These are phyloP conservation scores for Nephila pilipes DNA, from an alignment of 1,140 invertebrate genomes.

Conservation along the genomic window DNA sequence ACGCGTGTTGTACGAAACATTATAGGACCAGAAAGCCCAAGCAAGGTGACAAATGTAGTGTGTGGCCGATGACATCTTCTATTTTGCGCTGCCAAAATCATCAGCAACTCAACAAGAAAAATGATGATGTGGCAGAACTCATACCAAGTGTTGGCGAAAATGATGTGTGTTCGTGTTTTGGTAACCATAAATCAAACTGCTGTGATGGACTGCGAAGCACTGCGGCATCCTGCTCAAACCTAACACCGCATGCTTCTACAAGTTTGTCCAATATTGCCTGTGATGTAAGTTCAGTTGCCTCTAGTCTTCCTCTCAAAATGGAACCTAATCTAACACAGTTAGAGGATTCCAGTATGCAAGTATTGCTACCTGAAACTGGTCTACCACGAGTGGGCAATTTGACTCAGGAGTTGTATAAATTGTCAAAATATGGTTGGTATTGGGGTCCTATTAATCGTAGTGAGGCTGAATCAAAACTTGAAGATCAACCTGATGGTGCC, in stretches of 20 bases:
- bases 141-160: slow-evolving; percentile 22
- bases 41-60: slow-evolving; percentile 39
- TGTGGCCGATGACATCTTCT: slow-evolving; percentile 53
- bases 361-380: neutral
- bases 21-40: slow-evolving; percentile 51
- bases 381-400: slow-evolving; percentile 79
- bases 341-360: neutral
- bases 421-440: slow-evolving; percentile 86
- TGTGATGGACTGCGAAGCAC: neutral
- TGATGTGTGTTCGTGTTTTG: slow-evolving; percentile 50
- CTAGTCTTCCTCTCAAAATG: slow-evolving; percentile 63
- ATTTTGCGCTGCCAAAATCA: slow-evolving; percentile 70
- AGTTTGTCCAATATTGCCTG: slow-evolving; percentile 61
- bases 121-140: slow-evolving; percentile 70
- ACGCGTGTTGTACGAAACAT: slow-evolving; percentile 43
- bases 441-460: slow-evolving; percentile 86
- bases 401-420: slow-evolving; percentile 83
- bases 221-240: slow-evolving; percentile 51
- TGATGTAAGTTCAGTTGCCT: slow-evolving; percentile 53
- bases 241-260: slow-evolving; percentile 19
- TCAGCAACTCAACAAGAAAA: slow-evolving; percentile 48
- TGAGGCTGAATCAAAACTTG: slow-evolving; percentile 85
- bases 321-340: slow-evolving; percentile 40
- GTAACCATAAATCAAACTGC: neutral
- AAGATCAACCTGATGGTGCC: slow-evolving; percentile 88